A percentile compares a stretch with the other conserved stretches of the same genome.
These are phyloP conservation scores for Eriocheir sinensis DNA, from an alignment of 1,140 invertebrate species.

Conservation along the genomic window DNA sequence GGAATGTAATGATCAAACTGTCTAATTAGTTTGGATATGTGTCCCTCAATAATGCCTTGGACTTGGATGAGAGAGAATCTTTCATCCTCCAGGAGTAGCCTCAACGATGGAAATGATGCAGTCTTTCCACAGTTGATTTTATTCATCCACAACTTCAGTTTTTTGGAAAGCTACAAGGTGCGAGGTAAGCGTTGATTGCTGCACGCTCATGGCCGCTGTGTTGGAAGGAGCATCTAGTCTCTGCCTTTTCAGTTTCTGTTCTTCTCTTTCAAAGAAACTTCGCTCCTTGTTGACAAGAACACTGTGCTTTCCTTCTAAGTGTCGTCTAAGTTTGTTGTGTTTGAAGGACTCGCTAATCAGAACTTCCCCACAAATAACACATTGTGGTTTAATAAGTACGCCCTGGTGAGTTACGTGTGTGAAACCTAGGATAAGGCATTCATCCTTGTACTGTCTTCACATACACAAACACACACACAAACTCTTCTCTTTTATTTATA, in stretches of 20 bases:
- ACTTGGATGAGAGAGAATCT: conserved; percentile 40
- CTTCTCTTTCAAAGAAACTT: conserved; percentile 44
- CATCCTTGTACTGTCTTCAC: too few relatives aligned
- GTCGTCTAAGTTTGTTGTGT: conserved; percentile 76
- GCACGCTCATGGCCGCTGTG: neutral
- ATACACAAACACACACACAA: too few relatives aligned
- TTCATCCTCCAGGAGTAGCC: conserved; percentile 33
- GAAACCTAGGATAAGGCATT: conserved; percentile 17
- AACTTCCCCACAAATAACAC: conserved; percentile 53
- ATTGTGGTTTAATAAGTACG: neutral
- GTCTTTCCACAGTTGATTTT: neutral
- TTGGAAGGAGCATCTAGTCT: too few relatives aligned
- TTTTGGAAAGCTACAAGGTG: conserved; percentile 43
- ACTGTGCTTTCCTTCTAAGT: conserved; percentile 66
- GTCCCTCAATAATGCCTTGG: conserved; percentile 45
- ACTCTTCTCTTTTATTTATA: too few relatives aligned
- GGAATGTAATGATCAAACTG: conserved; percentile 9
- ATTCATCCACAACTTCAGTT: conserved; percentile 59
- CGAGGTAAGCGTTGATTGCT: neutral
- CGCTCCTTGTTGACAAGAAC: conserved; percentile 25
- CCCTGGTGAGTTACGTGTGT: conserved; percentile 37
- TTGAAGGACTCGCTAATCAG: conserved; percentile 14
- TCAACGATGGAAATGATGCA: conserved; percentile 51
- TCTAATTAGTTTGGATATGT: conserved; percentile 35
- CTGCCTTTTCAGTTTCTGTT: too few relatives aligned